phyloP scores from a whole-genome alignment of 2,113 vertebrate species.

The Aphyosemion australe region DNA sequence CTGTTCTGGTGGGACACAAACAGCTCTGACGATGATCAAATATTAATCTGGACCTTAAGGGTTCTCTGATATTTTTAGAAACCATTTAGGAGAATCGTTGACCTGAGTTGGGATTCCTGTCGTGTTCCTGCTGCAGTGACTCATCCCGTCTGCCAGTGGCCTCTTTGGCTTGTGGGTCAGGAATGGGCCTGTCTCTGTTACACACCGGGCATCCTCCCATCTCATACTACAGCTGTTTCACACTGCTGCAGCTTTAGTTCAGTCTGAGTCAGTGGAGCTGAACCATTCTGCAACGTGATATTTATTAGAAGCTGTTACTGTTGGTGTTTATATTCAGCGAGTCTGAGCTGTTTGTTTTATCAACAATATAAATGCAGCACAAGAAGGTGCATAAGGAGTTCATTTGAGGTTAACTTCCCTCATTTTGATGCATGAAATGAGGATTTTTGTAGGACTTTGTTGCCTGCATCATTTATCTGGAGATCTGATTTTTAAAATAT shows the following conservation, averaged over 20 bases:
- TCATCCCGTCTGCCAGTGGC: constrained; percentile 9
- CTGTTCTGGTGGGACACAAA: background rate
- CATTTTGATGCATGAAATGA: no score
- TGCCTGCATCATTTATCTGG: no score
- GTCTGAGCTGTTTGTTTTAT: constrained; percentile 27
- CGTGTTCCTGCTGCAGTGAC: constrained; percentile 27
- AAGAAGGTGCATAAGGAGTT: background rate
- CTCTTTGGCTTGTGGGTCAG: constrained; percentile 28
- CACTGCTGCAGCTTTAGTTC: background rate
- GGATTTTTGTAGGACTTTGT: no score
- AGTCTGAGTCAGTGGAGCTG: constrained; percentile 13
- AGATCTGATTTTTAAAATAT: no score
- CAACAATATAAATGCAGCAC: no score
- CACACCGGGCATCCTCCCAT: background rate
- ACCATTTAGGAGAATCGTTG: background rate
- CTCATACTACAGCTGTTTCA: constrained; percentile 26
- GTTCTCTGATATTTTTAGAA: constrained; percentile 9
- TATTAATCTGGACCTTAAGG: background rate
- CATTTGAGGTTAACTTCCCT: no score
- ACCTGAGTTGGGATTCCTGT: background rate
- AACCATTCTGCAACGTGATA: no score
- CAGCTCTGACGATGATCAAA: background rate
- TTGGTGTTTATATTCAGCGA: background rate
- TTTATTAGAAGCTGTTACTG: no score
- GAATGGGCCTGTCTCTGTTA: constrained; percentile 14